phyloP scores from a whole-genome alignment of 2,888 invertebrate species.

The Camptogramma bilineatum region DNA sequence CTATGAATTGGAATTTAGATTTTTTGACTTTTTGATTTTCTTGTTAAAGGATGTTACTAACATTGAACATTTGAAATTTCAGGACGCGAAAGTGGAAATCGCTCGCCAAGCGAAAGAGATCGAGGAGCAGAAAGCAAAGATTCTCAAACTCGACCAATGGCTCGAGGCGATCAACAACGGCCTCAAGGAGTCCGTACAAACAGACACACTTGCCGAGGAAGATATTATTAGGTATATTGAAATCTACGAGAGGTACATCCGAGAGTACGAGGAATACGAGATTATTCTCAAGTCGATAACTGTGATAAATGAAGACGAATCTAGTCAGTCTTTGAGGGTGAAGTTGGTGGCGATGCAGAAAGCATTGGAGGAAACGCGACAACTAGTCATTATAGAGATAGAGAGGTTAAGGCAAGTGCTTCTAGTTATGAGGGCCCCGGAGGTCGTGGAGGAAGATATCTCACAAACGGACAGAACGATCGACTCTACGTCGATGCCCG shows the following conservation, averaged over 20 bases:
- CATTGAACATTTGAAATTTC: constrained; percentile 36
- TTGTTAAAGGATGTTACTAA: background rate
- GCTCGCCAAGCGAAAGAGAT: constrained; percentile 70
- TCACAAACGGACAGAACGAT: constrained; percentile 87
- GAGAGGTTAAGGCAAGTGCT: constrained; percentile 82
- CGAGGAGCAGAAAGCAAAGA: constrained; percentile 71
- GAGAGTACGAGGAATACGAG: constrained; percentile 79
- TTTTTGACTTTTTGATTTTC: background rate
- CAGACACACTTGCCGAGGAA: constrained; percentile 69
- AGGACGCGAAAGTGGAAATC: constrained; percentile 77
- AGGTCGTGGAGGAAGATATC: constrained; percentile 75
- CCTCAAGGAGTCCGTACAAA: constrained; percentile 75
- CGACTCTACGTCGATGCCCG: constrained; percentile 90
- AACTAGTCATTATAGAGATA: constrained; percentile 86
- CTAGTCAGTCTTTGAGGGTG: constrained; percentile 82
- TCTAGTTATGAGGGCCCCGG: constrained; percentile 66
- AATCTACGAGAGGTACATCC: constrained; percentile 77
- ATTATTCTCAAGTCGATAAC: constrained; percentile 74
- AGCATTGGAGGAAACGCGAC: constrained; percentile 87
- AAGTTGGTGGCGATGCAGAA: constrained; percentile 85
- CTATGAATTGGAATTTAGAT: constrained; percentile 6
- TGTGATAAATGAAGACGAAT: constrained; percentile 76
- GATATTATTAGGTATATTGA: constrained; percentile 77
- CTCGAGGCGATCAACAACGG: constrained; percentile 80
- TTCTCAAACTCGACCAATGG: constrained; percentile 79